These are phyloP conservation scores for Lophochroa leadbeateri DNA, from an alignment of 2,113 vertebrate species.

Conservation along the genomic window DNA sequence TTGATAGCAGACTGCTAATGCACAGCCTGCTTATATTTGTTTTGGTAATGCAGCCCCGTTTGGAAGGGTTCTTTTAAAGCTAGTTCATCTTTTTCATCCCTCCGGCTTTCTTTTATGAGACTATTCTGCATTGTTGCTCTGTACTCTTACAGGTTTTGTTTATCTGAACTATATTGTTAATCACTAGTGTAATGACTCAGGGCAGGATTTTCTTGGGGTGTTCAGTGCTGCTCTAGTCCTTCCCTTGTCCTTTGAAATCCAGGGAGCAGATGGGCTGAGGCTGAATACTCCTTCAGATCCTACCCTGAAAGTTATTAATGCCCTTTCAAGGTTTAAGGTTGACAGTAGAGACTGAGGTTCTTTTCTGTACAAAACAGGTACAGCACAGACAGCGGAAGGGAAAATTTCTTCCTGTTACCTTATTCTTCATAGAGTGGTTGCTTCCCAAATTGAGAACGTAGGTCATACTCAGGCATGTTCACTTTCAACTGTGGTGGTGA, in stretches of 20 bases:
- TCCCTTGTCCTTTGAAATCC: background rate
- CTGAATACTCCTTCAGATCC: constrained; percentile 14
- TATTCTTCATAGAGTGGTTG: background rate
- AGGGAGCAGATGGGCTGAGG: background rate
- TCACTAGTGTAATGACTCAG: background rate
- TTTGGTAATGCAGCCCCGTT: background rate
- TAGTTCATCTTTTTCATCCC: constrained; percentile 32
- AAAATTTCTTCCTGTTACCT: background rate
- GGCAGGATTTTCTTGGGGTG: background rate
- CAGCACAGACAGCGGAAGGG: background rate
- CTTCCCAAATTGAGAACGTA: constrained; percentile 7
- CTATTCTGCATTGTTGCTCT: constrained; percentile 36
- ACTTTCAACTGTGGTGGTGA: background rate
- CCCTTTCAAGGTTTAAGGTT: constrained; percentile 17
- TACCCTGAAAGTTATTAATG: constrained; percentile 35
- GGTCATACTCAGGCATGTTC: background rate
- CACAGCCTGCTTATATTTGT: background rate
- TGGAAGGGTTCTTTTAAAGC: background rate
- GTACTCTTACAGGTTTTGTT: constrained; percentile 35
- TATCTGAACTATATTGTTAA: background rate
- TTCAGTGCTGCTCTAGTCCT: background rate
- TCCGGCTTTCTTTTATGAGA: constrained; percentile 14
- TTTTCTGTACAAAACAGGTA: constrained; percentile 17
- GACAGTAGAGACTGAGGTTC: background rate
- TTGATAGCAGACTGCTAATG: background rate